Evolutionary conservation across 2,797 vertebrate genomes (phyloP).

Genomic region (Acanthis flammea): DNA sequence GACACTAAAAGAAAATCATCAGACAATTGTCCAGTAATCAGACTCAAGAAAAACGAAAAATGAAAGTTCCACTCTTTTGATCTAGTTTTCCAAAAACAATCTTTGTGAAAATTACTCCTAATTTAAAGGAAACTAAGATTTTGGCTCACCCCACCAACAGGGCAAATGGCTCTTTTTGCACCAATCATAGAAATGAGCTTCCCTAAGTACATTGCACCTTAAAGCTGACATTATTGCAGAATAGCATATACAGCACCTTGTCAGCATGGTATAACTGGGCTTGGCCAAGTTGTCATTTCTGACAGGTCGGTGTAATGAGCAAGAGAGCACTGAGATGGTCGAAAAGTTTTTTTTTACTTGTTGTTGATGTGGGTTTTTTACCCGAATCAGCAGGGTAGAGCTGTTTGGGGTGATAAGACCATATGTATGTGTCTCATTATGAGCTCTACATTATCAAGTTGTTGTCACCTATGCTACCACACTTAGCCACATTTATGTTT

Average conservation of each 20-base stretch:
- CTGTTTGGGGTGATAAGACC: conserved; percentile 74
- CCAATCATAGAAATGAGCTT: conserved; percentile 73
- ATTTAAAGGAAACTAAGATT: conserved; percentile 63
- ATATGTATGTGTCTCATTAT: conserved; percentile 69
- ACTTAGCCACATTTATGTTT: conserved; percentile 60
- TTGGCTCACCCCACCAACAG: conserved; percentile 39
- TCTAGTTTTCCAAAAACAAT: conserved; percentile 47
- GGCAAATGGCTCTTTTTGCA: conserved; percentile 59
- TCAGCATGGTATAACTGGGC: conserved; percentile 78
- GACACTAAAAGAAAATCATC: conserved; percentile 12
- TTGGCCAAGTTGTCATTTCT: conserved; percentile 79
- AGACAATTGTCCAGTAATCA: conserved; percentile 10
- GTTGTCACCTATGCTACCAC: conserved; percentile 55
- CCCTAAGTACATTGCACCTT: conserved; percentile 69
- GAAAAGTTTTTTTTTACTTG: conserved; percentile 33
- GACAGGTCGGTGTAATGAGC: conserved; percentile 79
- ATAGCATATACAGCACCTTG: conserved; percentile 74
- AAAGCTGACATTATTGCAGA: conserved; percentile 75
- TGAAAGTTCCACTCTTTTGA: conserved; percentile 9
- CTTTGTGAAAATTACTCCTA: conserved; percentile 64
- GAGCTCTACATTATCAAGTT: conserved; percentile 67
- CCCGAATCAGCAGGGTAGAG: conserved; percentile 73
- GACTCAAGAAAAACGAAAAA: background rate
- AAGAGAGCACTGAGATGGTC: conserved; percentile 75
- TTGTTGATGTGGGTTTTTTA: background rate